Conservation (phyloP, 2,888 invertebrate genomes). For the Noctua fimbriata region DNA sequence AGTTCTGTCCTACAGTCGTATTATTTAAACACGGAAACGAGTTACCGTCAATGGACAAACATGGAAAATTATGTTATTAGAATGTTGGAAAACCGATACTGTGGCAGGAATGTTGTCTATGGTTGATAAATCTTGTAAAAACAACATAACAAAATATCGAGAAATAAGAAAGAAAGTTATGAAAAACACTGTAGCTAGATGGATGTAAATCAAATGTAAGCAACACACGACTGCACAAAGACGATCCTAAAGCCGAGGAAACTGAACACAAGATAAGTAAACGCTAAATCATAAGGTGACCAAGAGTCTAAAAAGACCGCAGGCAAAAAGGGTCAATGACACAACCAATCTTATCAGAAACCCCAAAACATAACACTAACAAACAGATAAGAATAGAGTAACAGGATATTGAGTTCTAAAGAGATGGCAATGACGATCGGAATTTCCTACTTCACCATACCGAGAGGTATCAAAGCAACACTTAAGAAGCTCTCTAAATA, state of each 20-base stretch:
- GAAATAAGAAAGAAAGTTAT: background rate
- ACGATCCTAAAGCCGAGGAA: too few species aligned
- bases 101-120: background rate
- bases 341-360: slow-evolving; percentile 20
- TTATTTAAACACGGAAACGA: background rate
- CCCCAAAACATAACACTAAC: slow-evolving; percentile 10
- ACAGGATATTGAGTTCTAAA: background rate
- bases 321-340: slow-evolving; percentile 2
- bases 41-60: background rate
- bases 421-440: background rate
- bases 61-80: background rate
- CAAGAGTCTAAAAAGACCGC: background rate
- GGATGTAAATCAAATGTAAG: background rate
- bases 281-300: background rate
- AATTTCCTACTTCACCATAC: slow-evolving; percentile 1
- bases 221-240: background rate
- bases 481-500: slow-evolving; percentile 7
- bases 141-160: background rate
- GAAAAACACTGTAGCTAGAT: background rate
- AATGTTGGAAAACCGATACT: background rate
- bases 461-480: slow-evolving; percentile 17
- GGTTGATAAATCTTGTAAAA: background rate
- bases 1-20: background rate
- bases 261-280: background rate
- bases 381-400: slow-evolving; percentile 15